A percentile compares a stretch with the other conserved stretches of the same genome.
phyloP scores from a whole-genome alignment of 2,113 vertebrate species.

The Carassius carassius region DNA sequence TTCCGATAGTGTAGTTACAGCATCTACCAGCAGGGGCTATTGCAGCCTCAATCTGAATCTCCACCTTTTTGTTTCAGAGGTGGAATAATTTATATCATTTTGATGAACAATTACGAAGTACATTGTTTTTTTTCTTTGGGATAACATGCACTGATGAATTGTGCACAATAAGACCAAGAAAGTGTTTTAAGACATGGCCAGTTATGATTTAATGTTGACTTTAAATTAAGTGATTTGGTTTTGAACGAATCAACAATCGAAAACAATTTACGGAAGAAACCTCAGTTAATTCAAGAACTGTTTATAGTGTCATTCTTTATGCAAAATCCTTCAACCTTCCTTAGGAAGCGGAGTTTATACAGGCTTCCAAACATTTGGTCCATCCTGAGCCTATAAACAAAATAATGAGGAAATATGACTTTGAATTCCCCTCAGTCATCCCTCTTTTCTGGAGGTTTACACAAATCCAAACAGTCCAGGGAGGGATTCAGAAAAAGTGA shows the following conservation, averaged over 20 bases:
- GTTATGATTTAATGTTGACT: background rate
- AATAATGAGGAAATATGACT: slow-evolving; percentile 45
- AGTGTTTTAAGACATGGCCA: background rate
- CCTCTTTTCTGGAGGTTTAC: slow-evolving; percentile 44
- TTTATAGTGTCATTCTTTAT: slow-evolving; percentile 38
- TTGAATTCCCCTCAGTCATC: slow-evolving; percentile 21
- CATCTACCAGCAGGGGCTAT: background rate
- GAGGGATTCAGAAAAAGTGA: slow-evolving; percentile 41
- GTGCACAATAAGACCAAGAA: background rate
- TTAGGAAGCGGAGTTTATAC: background rate
- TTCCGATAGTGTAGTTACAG: no score
- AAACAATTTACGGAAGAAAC: slow-evolving; percentile 9
- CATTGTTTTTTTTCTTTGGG: background rate
- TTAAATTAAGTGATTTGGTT: background rate
- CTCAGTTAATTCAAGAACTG: slow-evolving; percentile 21
- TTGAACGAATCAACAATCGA: background rate
- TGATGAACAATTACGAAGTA: background rate
- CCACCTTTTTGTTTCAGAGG: no score
- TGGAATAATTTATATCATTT: no score
- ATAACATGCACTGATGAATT: background rate
- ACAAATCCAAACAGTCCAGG: slow-evolving; percentile 36
- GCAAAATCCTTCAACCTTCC: slow-evolving; percentile 28
- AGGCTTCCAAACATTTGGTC: slow-evolving; percentile 19
- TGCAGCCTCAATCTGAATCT: no score
- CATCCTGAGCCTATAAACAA: slow-evolving; percentile 33